Evolutionary conservation across 2,113 vertebrate genomes (phyloP), one percentile per base, ranked within the genome.

Genomic region (Orientallactaga bullata): DNA sequence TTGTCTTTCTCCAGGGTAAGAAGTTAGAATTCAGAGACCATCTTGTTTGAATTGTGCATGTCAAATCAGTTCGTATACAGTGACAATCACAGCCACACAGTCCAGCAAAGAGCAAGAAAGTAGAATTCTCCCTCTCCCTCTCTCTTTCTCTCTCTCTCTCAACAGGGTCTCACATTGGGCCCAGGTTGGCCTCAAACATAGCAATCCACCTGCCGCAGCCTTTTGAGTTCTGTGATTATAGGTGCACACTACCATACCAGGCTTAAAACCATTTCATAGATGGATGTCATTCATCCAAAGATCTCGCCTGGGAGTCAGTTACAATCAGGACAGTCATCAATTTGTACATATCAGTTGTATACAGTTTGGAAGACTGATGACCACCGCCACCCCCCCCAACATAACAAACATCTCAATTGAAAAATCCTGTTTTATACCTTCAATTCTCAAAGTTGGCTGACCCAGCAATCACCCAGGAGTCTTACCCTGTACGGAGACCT

Each of bases 1-100:
- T 37, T 42, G 74, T 30, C 74, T 26, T 37, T 18, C 4, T 37
- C 42, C 20, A 21, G 42, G 20, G 32, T 28, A 21, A 2, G 28
- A 37, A 88, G 61, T 74, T 26, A 35, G n/a, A 42, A 20, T 0
- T 13, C 60, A 63, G 73, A 30, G 30, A 39, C 42, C 24, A 39
- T 10, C 0, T 0, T 69, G 17, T 0, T 18, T 55, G 3, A 30
- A 15, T 20, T 15, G 3, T 51, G 9, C 47, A 89, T 63, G 5
- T 58, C 72, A 71, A 1, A 58, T 55, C 5, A 58, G 16, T 28
- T 69, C 9, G 7, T 0, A 17, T 0, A 16, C 2, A 63, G 37
- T 58, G 16, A 35, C 61, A 61, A 1, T 63, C 66, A 78, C 3
- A 39, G 79, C 26, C 76, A 61, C 11, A 42, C 71, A n/a, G 21